Base-by-base conservation (phyloP, 2,888 invertebrate species). In the Mythimna ferrago region DNA sequence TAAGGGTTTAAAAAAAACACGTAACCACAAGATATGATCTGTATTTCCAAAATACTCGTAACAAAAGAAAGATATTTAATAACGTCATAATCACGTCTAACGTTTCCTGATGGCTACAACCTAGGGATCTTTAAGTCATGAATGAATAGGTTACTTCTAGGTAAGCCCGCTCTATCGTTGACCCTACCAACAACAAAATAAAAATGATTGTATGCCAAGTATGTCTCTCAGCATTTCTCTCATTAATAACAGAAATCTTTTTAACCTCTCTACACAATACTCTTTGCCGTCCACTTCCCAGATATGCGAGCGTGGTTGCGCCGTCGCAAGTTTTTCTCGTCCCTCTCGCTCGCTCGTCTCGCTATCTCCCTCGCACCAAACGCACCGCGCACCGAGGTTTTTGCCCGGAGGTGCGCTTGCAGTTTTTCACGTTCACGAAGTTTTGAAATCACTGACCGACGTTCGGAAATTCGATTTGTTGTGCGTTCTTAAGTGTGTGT, bases 221-320 rank as follows among this genome's bases (percentile, higher is more conserved):
- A 26, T 26, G 26, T 26, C 26, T 26, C 26, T 26, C 26, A 26
- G 2, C 26, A 26, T 26, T 48, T 14, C 44, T 48, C 5, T 48
- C 44, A 14, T 5, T 48, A 48, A 16, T 6, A 7, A 54, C 21
- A 21, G 41, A 66, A 60, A 66, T 21, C 11, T 14, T 14, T 2
- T 4, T 4, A 10, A 44, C 70, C 26, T 21, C 3, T 90, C 85
- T 87, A 32, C 56, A 4, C 3, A 0, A n/a, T 84, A 87, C 56
- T 93, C 93, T 92, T 66, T 93, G 90, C 53, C 86, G 44, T 67
- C 82, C 89, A 87, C 90, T 90, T 88, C 87, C 90, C 89, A 94
- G 93, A 91, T 92, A 94, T 94, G 94, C 93, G 85, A 87, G 90
- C 90, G 84, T 85, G 88, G 93, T 88, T 87, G 92, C 91, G 93